These are phyloP conservation scores for Antheraea assamensis DNA, from an alignment of 2,888 invertebrate genomes.

Conservation along the genomic window DNA sequence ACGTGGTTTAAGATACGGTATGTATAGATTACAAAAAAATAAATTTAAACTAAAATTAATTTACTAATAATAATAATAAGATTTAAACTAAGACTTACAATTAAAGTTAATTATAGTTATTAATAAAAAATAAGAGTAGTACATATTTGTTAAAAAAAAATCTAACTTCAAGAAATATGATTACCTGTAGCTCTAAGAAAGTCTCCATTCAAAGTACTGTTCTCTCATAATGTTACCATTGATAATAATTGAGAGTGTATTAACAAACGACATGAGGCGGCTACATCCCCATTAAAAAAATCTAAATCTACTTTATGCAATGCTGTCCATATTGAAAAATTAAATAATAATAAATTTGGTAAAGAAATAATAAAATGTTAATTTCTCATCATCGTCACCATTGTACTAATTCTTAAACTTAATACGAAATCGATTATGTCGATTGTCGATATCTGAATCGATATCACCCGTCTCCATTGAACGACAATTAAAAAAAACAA, in stretches of 20 bases:
- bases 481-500: neutral
- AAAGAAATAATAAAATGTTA: neutral
- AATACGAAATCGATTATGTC: neutral
- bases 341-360: neutral
- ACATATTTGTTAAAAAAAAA: neutral
- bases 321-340: neutral
- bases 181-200: neutral
- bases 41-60: neutral
- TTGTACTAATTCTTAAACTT: neutral
- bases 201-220: neutral
- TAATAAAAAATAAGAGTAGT: neutral
- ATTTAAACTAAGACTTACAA: neutral
- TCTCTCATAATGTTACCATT: neutral
- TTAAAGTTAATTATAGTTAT: neutral
- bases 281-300: neutral
- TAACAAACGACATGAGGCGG: neutral
- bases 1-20: neutral
- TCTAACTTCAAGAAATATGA: neutral
- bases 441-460: neutral
- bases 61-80: slow-evolving; percentile 4
- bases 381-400: neutral
- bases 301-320: neutral
- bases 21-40: neutral
- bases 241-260: neutral
- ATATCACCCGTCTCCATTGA: neutral